phyloP scores from a whole-genome alignment of 2,113 vertebrate species.

The Corythornis madagascariensis region DNA sequence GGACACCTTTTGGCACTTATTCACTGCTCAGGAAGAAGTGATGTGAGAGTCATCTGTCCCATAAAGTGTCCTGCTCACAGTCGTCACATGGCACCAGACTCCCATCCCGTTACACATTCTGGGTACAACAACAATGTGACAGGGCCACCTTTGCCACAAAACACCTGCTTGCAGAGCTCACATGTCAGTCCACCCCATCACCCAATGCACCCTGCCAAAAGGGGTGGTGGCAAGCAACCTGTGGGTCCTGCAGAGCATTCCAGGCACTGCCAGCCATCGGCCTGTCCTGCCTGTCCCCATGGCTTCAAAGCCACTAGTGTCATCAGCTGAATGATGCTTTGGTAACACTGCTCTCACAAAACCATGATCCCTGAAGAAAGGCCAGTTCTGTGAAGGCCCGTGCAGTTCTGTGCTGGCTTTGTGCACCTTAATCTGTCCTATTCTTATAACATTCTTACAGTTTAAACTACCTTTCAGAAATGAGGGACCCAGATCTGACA shows the following conservation, averaged over 20 bases:
- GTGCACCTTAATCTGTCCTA: neutral
- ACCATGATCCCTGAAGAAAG: neutral
- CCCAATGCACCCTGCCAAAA: neutral
- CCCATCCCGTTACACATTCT: neutral
- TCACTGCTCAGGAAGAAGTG: neutral
- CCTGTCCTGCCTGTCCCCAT: neutral
- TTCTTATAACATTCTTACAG: neutral
- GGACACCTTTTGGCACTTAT: neutral
- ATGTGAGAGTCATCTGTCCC: neutral
- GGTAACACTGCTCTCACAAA: neutral
- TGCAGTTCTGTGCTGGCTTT: neutral
- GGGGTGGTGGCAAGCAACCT: neutral
- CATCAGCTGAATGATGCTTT: neutral
- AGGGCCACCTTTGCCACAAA: constrained; percentile 2
- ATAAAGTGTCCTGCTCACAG: neutral
- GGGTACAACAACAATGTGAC: neutral
- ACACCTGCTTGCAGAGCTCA: neutral
- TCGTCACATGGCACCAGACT: neutral
- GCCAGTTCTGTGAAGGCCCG: neutral
- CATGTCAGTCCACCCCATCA: accelerated
- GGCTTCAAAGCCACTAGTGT: neutral
- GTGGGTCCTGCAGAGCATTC: neutral
- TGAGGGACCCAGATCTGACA: neutral
- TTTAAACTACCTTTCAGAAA: constrained; percentile 23
- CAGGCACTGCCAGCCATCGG: neutral